Conservation (phyloP, 2,113 vertebrate species). For the Origma solitaria region DNA sequence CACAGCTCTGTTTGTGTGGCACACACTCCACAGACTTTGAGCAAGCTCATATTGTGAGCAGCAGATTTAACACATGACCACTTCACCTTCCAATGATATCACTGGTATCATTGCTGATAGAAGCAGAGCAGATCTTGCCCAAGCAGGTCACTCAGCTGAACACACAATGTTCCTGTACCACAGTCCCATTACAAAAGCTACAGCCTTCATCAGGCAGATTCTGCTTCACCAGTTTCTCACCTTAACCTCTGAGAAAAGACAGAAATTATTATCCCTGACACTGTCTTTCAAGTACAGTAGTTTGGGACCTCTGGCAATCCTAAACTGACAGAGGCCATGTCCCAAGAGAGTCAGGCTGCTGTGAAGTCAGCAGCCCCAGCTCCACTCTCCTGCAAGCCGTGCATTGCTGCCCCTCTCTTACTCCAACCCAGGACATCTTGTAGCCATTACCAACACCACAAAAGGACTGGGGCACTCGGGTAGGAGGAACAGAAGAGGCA, state of each 20-base stretch:
- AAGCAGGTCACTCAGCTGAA: neutral
- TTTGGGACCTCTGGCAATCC: neutral
- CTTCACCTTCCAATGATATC: neutral
- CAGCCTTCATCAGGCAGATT: neutral
- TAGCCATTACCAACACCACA: neutral
- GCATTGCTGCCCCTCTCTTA: neutral
- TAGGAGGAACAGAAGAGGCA: neutral
- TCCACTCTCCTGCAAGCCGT: fast-evolving
- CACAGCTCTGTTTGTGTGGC: fast-evolving
- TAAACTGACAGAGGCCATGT: neutral
- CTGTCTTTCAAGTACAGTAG: neutral
- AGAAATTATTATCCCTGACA: neutral
- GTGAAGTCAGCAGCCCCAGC: neutral
- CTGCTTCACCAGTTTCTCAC: neutral
- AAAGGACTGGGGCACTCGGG: neutral
- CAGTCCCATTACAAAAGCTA: neutral
- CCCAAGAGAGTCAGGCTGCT: neutral
- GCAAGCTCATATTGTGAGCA: neutral
- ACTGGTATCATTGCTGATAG: neutral
- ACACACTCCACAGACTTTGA: neutral
- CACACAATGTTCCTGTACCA: fast-evolving
- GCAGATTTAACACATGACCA: neutral
- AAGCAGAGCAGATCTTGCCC: neutral
- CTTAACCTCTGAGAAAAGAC: neutral
- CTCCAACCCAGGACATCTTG: fast-evolving